phyloP scores from a whole-genome alignment of 2,113 vertebrate species.

The Apeltes quadracus region DNA sequence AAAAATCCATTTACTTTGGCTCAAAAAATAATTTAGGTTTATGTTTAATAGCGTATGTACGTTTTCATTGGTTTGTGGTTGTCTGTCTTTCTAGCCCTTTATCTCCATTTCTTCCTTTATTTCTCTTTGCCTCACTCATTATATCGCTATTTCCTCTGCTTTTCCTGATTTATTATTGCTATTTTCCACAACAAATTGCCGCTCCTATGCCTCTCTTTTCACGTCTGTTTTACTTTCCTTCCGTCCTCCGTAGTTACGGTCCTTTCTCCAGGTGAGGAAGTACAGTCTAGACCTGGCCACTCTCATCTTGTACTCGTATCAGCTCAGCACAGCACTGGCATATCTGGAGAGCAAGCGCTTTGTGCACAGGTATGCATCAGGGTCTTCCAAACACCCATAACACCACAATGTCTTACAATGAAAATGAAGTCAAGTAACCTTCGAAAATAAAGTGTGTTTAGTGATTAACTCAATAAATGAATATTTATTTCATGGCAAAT shows the following conservation, averaged over 20 bases:
- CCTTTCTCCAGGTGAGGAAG: conserved; percentile 96
- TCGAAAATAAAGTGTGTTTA: neutral
- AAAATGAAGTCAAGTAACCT: neutral
- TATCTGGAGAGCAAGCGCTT: conserved; percentile 99
- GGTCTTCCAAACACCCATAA: neutral
- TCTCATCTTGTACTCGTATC: conserved; percentile 93
- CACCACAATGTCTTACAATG: neutral
- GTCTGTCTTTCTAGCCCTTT: neutral
- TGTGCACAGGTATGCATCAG: conserved; percentile 90
- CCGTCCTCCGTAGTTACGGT: conserved; percentile 84
- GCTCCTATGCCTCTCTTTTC: neutral
- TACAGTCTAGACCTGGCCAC: conserved; percentile 94
- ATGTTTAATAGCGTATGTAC: too few species aligned
- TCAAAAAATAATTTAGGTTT: neutral
- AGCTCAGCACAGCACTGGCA: conserved; percentile 95
- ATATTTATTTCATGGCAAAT: neutral
- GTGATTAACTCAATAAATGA: neutral
- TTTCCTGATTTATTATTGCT: neutral
- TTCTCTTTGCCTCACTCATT: neutral
- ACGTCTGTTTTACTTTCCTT: neutral
- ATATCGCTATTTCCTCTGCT: neutral
- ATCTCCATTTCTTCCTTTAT: neutral
- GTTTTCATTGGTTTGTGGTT: too few species aligned
- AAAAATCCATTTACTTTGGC: neutral
- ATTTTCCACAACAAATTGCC: neutral